Evolutionary conservation across 1,140 invertebrate species (phyloP), one percentile per base, ranked within the genome.

Genomic region (Monomorium pharaonis): DNA sequence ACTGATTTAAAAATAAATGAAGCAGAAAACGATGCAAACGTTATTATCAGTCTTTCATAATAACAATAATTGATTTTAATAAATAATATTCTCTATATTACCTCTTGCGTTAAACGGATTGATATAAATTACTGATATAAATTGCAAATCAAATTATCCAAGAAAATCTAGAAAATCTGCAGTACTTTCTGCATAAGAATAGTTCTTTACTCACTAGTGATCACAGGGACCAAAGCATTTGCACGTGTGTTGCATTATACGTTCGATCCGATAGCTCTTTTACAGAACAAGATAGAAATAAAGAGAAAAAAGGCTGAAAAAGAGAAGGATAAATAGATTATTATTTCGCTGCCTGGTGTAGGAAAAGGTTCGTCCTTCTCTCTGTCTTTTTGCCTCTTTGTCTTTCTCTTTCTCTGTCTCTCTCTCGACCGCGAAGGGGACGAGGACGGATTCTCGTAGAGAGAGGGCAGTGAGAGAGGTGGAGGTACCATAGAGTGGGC

Each of bases 401-500:
- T 67, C n/a, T 69, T 24, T 54, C 16, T 51, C 10, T 51, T 18
- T 74, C 12, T 54, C 30, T 56, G 10, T 37, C 7, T 56, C 33
- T 78, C 60, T 51, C 6, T 0, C 37, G 14, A 74, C n/a, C 14
- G 51, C 14, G 10, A 74, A 54, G 27, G 37, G 2, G 27, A 83
- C 78, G 21, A 87, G 54, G 78, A 83, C 27, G 54, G 37, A n/a
- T 56, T 72, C 63, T 72, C 21, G 54, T 74, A 85, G 81, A 78
- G 77, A 85, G 86, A 84, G 87, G 65, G 88, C 42, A 69, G 58
- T 21, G 54, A 49, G 49, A 33, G 33, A 24, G 16, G 49, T 44
- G 63, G 78, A 72, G 77, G 58, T 63, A 75, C 33, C 62, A 70
- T 21, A 47, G 62, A 85, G 62, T 56, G 81, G 90, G 76, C 84